A percentile compares a stretch with the other conserved stretches of the same genome.
Evolutionary conservation across 2,113 vertebrate genomes (phyloP).

Genomic region (Alosa alosa): DNA sequence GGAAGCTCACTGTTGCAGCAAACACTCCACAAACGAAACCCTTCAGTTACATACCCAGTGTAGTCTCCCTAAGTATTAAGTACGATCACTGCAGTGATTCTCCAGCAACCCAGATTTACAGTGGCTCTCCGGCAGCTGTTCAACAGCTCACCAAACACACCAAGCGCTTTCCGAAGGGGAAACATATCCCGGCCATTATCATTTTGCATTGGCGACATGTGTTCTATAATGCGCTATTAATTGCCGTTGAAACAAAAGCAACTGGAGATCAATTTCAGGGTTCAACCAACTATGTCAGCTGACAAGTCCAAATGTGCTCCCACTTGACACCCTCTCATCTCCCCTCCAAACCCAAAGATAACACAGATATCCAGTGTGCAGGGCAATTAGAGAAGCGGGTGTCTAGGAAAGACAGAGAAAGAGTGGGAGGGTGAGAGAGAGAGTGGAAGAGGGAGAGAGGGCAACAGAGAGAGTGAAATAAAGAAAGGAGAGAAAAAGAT

Average conservation of each 20-base stretch:
- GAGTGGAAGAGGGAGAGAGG: slow-evolving; percentile 16
- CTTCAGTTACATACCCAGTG: too few relatives aligned
- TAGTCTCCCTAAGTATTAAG: neutral
- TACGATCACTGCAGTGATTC: neutral
- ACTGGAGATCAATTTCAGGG: slow-evolving; percentile 18
- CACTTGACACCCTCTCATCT: slow-evolving; percentile 47
- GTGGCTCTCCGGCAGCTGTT: neutral
- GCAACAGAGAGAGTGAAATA: neutral
- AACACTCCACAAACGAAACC: too few relatives aligned
- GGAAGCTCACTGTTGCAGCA: too few relatives aligned
- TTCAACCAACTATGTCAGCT: slow-evolving; percentile 35
- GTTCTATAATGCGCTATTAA: slow-evolving; percentile 14
- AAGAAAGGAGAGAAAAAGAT: neutral
- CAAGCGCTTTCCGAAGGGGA: neutral
- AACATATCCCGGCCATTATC: slow-evolving; percentile 13
- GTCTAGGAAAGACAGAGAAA: slow-evolving; percentile 37
- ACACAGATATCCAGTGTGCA: slow-evolving; percentile 50
- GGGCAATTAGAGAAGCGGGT: slow-evolving; percentile 60
- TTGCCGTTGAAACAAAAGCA: slow-evolving; percentile 18
- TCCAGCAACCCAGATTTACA: neutral
- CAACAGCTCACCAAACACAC: neutral
- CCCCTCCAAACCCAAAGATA: slow-evolving; percentile 41
- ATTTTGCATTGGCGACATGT: neutral
- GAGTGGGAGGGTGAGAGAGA: slow-evolving; percentile 30
- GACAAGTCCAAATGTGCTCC: slow-evolving; percentile 36